Conservation (phyloP, 2,113 vertebrate species). For the Riparia riparia region DNA sequence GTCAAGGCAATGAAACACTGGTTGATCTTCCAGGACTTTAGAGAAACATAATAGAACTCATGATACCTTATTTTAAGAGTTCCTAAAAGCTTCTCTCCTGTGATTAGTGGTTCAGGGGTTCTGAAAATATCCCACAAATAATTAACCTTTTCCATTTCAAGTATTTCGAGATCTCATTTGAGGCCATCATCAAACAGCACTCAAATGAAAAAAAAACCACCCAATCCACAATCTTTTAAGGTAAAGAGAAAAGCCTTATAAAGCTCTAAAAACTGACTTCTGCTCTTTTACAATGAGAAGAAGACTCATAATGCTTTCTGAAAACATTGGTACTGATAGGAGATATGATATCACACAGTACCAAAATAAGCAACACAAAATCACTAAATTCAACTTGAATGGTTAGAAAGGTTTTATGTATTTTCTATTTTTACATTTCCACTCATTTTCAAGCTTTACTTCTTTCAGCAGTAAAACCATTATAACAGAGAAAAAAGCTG, state of each 20-base stretch:
- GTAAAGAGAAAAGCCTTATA: not conserved
- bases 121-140: not conserved
- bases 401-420: not conserved
- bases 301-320: not conserved
- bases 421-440: not conserved
- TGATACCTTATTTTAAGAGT: not conserved
- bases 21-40: not conserved
- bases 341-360: not conserved
- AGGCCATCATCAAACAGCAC: not conserved
- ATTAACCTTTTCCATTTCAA: slow-evolving; percentile 15
- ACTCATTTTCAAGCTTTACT: not conserved
- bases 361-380: not conserved
- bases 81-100: slow-evolving; percentile 3
- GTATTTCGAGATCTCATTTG: not conserved
- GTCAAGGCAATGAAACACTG: slow-evolving; percentile 9
- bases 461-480: not conserved
- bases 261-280: not conserved
- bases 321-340: not conserved
- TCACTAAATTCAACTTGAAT: not conserved
- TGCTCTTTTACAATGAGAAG: not conserved
- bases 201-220: not conserved
- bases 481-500: not conserved
- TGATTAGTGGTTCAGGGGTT: not conserved
- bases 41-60: not conserved
- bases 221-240: not conserved